Base-by-base conservation (phyloP, 1,140 invertebrate genomes). In the Apis florea region DNA sequence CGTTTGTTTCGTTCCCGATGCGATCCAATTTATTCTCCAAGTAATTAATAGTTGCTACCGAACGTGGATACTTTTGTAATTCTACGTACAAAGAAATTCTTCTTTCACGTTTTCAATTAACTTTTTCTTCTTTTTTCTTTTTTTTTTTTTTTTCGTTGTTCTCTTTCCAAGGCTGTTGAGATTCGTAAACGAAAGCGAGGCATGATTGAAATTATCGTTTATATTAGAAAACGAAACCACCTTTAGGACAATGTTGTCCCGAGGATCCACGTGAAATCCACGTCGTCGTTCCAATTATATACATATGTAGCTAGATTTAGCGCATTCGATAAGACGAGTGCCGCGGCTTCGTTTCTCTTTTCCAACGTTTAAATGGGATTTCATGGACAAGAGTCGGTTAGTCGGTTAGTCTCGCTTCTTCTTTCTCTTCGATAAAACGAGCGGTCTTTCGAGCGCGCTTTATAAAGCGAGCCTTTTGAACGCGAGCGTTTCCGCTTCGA, bases 321-420 rank as follows among this genome's bases (percentile, higher is more conserved):
- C 56, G 59, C 69, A 15, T 79, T 79, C 72, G 75, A 76, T 85
- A 85, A 85, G 56, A 47, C 56, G 26, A 53, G 24, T n/a, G 31
- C 11, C 56, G 24, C n/a, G 1, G 12, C n/a, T 53, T 58, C 31
- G 31, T 81, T 71, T 66, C 74, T 61, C 53, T 24, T 79, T 85
- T 76, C 79, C 59, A 24, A 24, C 26, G 40, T 54, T 59, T 31
- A 70, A 74, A 54, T 21, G 61, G 76, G 51, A 83, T 83, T 83
- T 72, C 61, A 12, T 51, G 59, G 40, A 8, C 53, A 9, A 17
- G 21, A 71, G 26, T 77, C 47, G 68, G 68, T 82, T 66, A 79
- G 26, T 83, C 66, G 76, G 47, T 40, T 40, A 40, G 31, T 1
- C 71, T 63, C 83, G 40, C 56, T 58, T 75, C 66, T 24, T 54